Percentiles rank a stretch among this genome's conserved stretches.
phyloP scores from a whole-genome alignment of 2,888 invertebrate species.

The Phrixothrix hirtus region DNA sequence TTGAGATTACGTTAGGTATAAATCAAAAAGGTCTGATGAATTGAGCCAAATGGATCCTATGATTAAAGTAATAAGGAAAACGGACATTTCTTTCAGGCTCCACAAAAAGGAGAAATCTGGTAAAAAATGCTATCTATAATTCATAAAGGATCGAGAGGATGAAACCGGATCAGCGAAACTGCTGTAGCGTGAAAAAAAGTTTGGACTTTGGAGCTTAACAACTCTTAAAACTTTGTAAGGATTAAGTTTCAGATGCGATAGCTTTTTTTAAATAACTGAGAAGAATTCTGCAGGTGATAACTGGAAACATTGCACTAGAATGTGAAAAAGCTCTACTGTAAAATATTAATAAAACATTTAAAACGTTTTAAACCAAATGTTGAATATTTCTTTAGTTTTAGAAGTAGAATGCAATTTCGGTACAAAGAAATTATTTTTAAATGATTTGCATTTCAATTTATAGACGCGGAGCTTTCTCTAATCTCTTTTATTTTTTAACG shows the following conservation, averaged over 20 bases:
- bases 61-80: constrained; percentile 58
- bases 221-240: constrained; percentile 35
- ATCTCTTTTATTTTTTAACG: too few relatives aligned
- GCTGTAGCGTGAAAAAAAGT: constrained; percentile 39
- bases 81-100: constrained; percentile 48
- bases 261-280: constrained; percentile 26
- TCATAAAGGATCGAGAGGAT: constrained; percentile 52
- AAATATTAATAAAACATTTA: too few relatives aligned
- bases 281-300: constrained; percentile 15
- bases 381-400: too few relatives aligned
- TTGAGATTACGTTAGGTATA: constrained; percentile 38
- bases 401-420: too few relatives aligned
- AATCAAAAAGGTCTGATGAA: constrained; percentile 54
- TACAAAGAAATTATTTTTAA: too few relatives aligned
- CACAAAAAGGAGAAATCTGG: constrained; percentile 50
- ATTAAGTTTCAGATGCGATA: constrained; percentile 32
- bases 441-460: too few relatives aligned
- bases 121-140: constrained; percentile 56
- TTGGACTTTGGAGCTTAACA: constrained; percentile 33
- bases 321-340: too few relatives aligned
- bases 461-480: too few relatives aligned
- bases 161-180: constrained; percentile 46
- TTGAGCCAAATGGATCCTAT: constrained; percentile 57
- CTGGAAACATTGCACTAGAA: too few relatives aligned
- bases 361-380: too few relatives aligned